Base-by-base conservation (phyloP, 2,797 vertebrate genomes). In the Paramormyrops hopkinsi region DNA sequence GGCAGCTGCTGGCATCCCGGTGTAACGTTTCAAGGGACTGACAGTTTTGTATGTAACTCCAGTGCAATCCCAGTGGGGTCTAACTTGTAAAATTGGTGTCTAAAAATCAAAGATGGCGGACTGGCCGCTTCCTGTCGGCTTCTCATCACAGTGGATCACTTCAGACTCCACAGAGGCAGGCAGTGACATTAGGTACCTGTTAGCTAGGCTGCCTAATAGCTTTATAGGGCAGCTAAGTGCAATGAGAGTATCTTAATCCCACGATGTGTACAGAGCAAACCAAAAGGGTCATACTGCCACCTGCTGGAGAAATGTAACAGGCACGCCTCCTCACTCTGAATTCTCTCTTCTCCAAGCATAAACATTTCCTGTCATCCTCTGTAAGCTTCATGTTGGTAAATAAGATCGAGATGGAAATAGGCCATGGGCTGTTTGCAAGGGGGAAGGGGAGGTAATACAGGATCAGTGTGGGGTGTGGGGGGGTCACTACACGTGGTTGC, bases 271-370 rank as follows among this genome's bases (percentile, higher is more conserved):
- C 50, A 50, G 46, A 46, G 46, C 41, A 25, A 25, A 85, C 4
- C 83, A 50, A 51, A 85, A 50, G 83, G 83, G 83, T 14, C 44
- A 14, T 85, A 85, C 22, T 85, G 83, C 83, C 83, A 50, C 83
- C 83, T 85, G 50, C 46, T 85, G 83, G 83, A 85, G n/a, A 84
- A 51, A 19, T 29, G 44, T 84, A 25, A 84, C 82, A 84, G 82
- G 82, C 82, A 84, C 82, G n/a, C 82, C 82, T 50, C 48, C 2
- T 50, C 22, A 14, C 22, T 85, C 11, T 79, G 37, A 79, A 44
- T 79, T 79, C 73, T 9, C 37, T 37, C 69, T 79, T 79, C 37
- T 79, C 33, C 73, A 79, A 41, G 73, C 73, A 44, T 79, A 79
- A 79, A 44, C 37, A 3, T 44, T 79, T 79, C 73, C 12, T 44